A percentile compares a stretch with the other conserved stretches of the same genome.
Conservation (phyloP, 2,113 vertebrate species). For the Prunella himalayana region DNA sequence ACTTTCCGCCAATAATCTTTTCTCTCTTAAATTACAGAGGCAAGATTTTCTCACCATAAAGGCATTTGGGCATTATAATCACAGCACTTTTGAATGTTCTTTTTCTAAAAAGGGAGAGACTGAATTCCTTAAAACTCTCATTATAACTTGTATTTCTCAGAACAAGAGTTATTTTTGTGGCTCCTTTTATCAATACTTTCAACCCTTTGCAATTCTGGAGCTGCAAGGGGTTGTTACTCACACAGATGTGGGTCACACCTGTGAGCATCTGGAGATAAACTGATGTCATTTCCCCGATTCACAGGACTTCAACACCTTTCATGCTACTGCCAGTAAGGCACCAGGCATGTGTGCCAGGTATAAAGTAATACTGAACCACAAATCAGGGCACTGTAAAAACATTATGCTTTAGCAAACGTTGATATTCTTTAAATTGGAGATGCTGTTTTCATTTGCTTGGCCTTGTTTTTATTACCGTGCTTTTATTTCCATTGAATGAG, state of each 20-base stretch:
- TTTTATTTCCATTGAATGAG: background rate
- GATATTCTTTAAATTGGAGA: background rate
- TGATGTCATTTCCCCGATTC: background rate
- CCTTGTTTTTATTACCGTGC: background rate
- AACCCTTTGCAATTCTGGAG: background rate
- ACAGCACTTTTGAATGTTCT: background rate
- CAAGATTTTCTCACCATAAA: background rate
- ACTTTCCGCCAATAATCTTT: background rate
- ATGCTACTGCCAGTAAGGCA: background rate
- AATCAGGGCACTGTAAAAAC: background rate
- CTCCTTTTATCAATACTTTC: background rate
- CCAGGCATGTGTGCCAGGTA: background rate
- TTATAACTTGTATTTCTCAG: background rate
- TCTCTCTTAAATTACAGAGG: background rate
- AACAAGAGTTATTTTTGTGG: background rate
- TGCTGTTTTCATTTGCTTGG: background rate
- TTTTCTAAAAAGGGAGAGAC: background rate
- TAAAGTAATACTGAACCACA: background rate
- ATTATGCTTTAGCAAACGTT: background rate
- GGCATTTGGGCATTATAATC: background rate
- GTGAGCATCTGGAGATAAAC: background rate
- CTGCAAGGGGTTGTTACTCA: background rate
- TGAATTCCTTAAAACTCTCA: background rate
- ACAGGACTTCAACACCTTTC: background rate
- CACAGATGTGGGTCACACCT: background rate